Percentiles rank a stretch among this genome's conserved stretches.
phyloP scores from a whole-genome alignment of 2,797 vertebrate species.

The Aldrovandia affinis region DNA sequence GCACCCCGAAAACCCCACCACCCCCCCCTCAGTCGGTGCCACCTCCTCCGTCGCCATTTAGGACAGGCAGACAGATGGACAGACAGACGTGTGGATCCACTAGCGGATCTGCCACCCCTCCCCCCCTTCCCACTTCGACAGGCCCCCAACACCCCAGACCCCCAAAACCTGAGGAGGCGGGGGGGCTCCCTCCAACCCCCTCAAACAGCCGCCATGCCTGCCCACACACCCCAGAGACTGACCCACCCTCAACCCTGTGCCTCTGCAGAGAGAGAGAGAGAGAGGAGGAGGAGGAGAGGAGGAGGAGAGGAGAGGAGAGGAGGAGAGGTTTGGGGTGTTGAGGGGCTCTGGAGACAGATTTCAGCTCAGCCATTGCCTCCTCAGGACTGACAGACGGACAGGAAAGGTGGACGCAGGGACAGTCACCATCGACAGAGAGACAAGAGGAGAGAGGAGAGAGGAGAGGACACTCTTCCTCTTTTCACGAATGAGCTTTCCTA shows the following conservation, averaged over 20 bases:
- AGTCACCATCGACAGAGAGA: background rate
- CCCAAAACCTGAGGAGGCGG: background rate
- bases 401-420: background rate
- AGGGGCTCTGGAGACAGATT: background rate
- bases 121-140: background rate
- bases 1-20: conserved; percentile 81
- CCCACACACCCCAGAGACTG: background rate
- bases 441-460: background rate
- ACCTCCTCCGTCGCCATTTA: conserved; percentile 66
- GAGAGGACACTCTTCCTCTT: background rate
- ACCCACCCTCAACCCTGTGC: background rate
- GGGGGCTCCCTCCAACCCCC: background rate
- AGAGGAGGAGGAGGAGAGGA: background rate
- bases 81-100: background rate
- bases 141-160: background rate
- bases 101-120: background rate
- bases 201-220: background rate
- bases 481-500: background rate
- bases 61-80: conserved; percentile 41
- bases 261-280: background rate
- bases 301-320: background rate
- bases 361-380: background rate
- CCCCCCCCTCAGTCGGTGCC: conserved; percentile 68
- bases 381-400: background rate
- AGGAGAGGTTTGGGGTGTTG: background rate